phyloP scores from a whole-genome alignment of 37 sponge, comb jelly and placozoan genomes.

The Hexactinellida sp. region DNA sequence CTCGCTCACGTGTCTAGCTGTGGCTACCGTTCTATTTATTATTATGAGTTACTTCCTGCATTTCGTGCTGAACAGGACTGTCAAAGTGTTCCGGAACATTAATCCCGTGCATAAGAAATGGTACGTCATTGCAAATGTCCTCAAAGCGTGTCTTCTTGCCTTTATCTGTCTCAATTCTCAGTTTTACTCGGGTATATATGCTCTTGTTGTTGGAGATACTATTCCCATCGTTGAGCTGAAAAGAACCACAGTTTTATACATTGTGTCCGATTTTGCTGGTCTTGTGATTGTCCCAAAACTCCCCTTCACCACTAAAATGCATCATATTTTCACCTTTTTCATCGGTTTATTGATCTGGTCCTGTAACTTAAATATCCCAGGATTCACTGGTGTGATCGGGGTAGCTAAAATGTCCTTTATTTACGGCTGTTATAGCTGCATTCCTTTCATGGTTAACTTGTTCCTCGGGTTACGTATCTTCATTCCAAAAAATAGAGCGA shows the following conservation, averaged over 20 bases:
- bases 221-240: conserved; percentile 25
- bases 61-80: conserved; percentile 27
- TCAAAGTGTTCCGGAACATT: conserved; percentile 33
- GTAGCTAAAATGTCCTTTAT: conserved; percentile 48
- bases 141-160: conserved; percentile 45
- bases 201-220: conserved; percentile 22
- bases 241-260: conserved; percentile 38
- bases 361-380: conserved; percentile 26
- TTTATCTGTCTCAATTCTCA: conserved; percentile 24
- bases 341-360: conserved; percentile 27
- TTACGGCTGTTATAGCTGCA: conserved; percentile 52
- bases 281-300: conserved; percentile 65
- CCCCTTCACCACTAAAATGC: conserved; percentile 48
- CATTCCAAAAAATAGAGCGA: conserved; percentile 29
- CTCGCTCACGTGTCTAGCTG: conserved; percentile 19
- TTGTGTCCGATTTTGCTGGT: conserved; percentile 57
- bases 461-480: conserved; percentile 62
- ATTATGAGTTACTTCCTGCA: conserved; percentile 16
- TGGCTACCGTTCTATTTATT: conserved; percentile 23
- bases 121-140: conserved; percentile 68
- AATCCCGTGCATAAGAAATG: conserved; percentile 68
- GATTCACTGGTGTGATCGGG: conserved; percentile 42
- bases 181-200: conserved; percentile 30
- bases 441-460: conserved; percentile 55
- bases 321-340: conserved; percentile 40